Evolutionary conservation across 2,113 vertebrate genomes (phyloP), one percentile per base, ranked within the genome.

Genomic region (Sterrhoptilus dennistouni): DNA sequence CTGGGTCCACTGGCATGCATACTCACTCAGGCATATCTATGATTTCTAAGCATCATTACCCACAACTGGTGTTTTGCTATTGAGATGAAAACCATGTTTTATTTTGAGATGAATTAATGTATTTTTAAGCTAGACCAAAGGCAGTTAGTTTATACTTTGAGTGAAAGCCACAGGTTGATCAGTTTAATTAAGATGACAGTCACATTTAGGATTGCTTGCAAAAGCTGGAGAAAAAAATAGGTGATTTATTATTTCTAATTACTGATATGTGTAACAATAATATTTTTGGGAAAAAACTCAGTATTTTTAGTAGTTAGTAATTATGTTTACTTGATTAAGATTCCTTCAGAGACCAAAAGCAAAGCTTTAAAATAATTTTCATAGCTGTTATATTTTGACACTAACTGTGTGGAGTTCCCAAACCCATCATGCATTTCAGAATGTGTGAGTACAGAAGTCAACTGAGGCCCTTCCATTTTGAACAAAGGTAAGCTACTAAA

Each of bases 201-300:
- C 36, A 21, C 10, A 44, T 72, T 72, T 60, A 9, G 1, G 8
- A 24, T 35, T 78, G 28, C 40, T 47, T 93, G 17, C 24, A 78
- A 83, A 89, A 77, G 19, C 22, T n/a, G 12, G 36, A 44, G 22
- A 56, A 59, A 76, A 76, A 36, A 61, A 17, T 38, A 47, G 14
- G 2, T 72, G 1, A 45, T 72, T 81, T 69, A 52, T 59, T 74
- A 60, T 68, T 86, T 93, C 20, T 29, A 31, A 45, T 80, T 64
- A 50, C 2, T 50, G n/a, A 36, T 28, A 44, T 17, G 9, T 9
- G 5, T 21, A 70, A 40, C 13, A 38, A 36, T 45, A 40, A 20
- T 60, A 29, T 60, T 61, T 56, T 25, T 6, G 12, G 4, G 4
- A 35, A 57, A 40, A 59, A 14, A 1, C n/a, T 0, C 24, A 42